phyloP scores from a whole-genome alignment of 2,888 invertebrate genomes.

The Brachylomia viminalis region DNA sequence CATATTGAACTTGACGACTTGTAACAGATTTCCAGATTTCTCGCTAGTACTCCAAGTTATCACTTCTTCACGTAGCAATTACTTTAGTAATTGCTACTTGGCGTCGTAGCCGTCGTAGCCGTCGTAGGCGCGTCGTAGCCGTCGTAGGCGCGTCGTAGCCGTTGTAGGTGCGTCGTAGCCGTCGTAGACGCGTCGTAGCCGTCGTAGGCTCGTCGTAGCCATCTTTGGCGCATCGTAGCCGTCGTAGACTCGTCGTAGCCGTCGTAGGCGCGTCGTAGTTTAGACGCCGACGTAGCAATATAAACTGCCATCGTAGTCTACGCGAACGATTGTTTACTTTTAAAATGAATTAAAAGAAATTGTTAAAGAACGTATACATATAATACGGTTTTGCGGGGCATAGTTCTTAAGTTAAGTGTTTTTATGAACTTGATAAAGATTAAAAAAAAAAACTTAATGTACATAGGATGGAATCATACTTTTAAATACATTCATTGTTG shows the following conservation, averaged over 20 bases:
- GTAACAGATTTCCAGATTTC: not conserved
- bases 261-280: too few species aligned
- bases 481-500: not conserved
- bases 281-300: not conserved
- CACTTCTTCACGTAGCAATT: not conserved
- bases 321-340: too few species aligned
- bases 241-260: slow-evolving; percentile 13
- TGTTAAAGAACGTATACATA: not conserved
- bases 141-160: slow-evolving; percentile 17
- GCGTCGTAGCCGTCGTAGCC: slow-evolving; percentile 6
- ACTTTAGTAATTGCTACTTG: too few species aligned
- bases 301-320: not conserved
- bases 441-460: too few species aligned
- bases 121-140: slow-evolving; percentile 5
- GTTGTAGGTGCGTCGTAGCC: not conserved
- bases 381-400: too few species aligned
- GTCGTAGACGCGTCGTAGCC: slow-evolving; percentile 8
- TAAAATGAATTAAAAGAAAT: too few species aligned
- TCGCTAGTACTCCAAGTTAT: not conserved
- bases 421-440: too few species aligned
- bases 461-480: too few species aligned
- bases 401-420: too few species aligned
- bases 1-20: not conserved
- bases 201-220: slow-evolving; percentile 19
- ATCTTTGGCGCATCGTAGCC: not conserved